These are phyloP conservation scores for Creontiades dilutus DNA, from an alignment of 2,888 invertebrate species.

Conservation along the genomic window DNA sequence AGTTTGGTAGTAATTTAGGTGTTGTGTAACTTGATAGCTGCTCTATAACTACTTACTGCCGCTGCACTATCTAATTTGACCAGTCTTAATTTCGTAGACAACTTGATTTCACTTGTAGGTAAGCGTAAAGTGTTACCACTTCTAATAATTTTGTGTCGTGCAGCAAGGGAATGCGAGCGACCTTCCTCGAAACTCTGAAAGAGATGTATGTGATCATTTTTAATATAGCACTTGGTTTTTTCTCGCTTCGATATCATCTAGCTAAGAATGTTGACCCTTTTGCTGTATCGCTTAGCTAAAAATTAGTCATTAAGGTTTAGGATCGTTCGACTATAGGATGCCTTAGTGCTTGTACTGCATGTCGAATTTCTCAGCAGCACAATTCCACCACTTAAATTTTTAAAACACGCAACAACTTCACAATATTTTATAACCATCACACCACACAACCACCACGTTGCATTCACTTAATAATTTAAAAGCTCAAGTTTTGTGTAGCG, in stretches of 20 bases:
- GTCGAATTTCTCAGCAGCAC: background rate
- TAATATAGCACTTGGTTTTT: constrained; percentile 59
- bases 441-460: too few species aligned
- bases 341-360: constrained; percentile 28
- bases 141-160: constrained; percentile 72
- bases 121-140: background rate
- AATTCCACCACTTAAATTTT: background rate
- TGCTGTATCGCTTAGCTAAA: constrained; percentile 21
- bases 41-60: background rate
- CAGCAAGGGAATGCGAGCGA: constrained; percentile 74
- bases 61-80: background rate
- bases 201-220: constrained; percentile 72
- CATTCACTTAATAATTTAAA: too few species aligned
- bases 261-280: constrained; percentile 39
- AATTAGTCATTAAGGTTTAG: background rate
- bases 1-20: too few species aligned
- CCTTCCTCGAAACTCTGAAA: constrained; percentile 70
- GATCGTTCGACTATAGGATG: background rate
- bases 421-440: background rate
- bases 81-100: background rate
- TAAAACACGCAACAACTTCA: constrained; percentile 3
- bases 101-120: constrained; percentile 23
- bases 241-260: constrained; percentile 41
- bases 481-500: too few species aligned
- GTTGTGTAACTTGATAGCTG: too few species aligned